phyloP scores from a whole-genome alignment of 2,888 invertebrate species.

The Saturnia pavonia region DNA sequence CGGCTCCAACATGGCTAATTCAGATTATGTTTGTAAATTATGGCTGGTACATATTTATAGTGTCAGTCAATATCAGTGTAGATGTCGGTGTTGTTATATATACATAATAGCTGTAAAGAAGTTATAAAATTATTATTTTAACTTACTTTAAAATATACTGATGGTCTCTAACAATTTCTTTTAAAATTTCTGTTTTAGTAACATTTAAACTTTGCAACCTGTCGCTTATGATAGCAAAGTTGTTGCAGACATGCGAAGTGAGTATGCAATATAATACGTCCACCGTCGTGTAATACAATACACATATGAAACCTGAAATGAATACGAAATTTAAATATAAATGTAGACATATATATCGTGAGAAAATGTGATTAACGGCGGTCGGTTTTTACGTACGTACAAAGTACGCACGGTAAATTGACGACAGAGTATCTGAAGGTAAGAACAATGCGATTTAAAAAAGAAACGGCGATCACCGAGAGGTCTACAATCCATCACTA shows the following conservation, averaged over 20 bases:
- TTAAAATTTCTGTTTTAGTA: slow-evolving; percentile 35
- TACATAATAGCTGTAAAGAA: no score
- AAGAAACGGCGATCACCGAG: no score
- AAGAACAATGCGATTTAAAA: not conserved
- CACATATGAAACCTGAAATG: slow-evolving; percentile 61
- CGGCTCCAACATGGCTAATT: no score
- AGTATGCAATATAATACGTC: slow-evolving; percentile 63
- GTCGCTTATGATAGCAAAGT: slow-evolving; percentile 54
- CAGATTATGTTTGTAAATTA: no score
- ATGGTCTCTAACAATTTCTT: slow-evolving; percentile 55
- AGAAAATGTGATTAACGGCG: not conserved
- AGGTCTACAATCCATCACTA: no score
- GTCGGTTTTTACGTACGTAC: no score
- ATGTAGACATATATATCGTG: not conserved
- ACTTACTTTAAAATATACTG: slow-evolving; percentile 65
- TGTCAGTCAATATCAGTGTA: no score
- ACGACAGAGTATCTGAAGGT: no score
- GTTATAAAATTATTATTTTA: not conserved
- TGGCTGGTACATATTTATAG: no score
- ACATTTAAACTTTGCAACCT: slow-evolving; percentile 45
- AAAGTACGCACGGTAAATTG: no score
- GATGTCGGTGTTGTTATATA: no score
- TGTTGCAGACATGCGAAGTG: slow-evolving; percentile 61
- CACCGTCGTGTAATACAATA: slow-evolving; percentile 53
- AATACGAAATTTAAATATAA: not conserved